Conservation (phyloP, 2,113 vertebrate species). For the Lathamus discolor region DNA sequence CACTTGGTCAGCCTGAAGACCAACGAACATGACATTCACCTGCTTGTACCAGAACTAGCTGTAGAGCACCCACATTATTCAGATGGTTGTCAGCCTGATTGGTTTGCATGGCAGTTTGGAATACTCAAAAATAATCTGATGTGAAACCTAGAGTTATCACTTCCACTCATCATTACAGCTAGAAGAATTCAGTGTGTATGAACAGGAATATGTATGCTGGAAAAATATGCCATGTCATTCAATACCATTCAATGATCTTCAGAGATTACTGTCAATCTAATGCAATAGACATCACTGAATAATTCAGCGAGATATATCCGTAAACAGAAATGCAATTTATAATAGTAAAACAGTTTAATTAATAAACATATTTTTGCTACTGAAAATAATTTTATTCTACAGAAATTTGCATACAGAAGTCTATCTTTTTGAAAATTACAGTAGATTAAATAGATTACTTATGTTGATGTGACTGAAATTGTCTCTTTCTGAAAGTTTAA, state of each 20-base stretch:
- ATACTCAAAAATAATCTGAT: neutral
- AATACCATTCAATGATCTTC: neutral
- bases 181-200: neutral
- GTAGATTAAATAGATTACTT: neutral
- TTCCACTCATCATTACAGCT: neutral
- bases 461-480: neutral
- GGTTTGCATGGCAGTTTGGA: neutral
- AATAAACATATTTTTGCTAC: neutral
- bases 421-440: neutral
- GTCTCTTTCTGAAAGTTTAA: neutral
- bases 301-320: neutral
- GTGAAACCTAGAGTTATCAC: neutral
- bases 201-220: neutral
- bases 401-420: neutral
- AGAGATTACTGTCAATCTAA: neutral
- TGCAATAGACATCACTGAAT: neutral
- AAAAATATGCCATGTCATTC: neutral
- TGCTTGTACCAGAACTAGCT: neutral
- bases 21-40: accelerated
- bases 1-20: neutral
- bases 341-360: neutral
- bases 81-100: neutral
- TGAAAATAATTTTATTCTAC: neutral
- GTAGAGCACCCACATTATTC: neutral
- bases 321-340: neutral